phyloP scores from a whole-genome alignment of 1,140 invertebrate genomes.

The Leptinotarsa undecemlineata region DNA sequence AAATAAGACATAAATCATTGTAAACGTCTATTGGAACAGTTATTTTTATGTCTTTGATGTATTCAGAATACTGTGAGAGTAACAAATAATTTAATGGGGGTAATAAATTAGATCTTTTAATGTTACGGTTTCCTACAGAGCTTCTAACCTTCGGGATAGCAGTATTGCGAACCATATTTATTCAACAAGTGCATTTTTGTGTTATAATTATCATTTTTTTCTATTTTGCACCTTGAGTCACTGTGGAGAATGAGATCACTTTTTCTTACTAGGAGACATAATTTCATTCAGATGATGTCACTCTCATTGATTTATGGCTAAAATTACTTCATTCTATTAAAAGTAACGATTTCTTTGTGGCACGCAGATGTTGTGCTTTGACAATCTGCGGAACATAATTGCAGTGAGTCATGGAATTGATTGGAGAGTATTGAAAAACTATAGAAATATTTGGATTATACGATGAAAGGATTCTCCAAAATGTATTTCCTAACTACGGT shows the following conservation, averaged over 20 bases:
- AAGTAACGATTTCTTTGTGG: not conserved
- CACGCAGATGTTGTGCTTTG: no score
- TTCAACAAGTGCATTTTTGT: constrained; percentile 14
- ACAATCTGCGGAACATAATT: no score
- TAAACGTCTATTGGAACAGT: constrained; percentile 17
- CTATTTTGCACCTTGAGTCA: constrained; percentile 7
- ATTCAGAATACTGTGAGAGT: constrained; percentile 16
- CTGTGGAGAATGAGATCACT: constrained; percentile 15
- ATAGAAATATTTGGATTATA: no score
- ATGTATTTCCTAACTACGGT: no score
- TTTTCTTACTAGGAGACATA: not conserved
- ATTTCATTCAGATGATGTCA: constrained; percentile 13
- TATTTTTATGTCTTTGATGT: constrained; percentile 22
- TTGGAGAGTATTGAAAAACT: no score
- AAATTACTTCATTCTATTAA: not conserved
- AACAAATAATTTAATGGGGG: constrained; percentile 24
- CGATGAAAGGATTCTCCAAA: no score
- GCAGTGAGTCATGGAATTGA: no score
- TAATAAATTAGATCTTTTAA: constrained; percentile 22
- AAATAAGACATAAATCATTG: constrained; percentile 28
- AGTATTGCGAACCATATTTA: constrained; percentile 5
- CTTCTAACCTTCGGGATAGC: not conserved
- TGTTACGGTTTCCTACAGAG: constrained; percentile 23
- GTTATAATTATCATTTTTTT: constrained; percentile 11
- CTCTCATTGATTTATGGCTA: constrained; percentile 10